Evolutionary conservation across 2,797 vertebrate genomes (phyloP).

Genomic region (Lindbergichthys nudifrons): DNA sequence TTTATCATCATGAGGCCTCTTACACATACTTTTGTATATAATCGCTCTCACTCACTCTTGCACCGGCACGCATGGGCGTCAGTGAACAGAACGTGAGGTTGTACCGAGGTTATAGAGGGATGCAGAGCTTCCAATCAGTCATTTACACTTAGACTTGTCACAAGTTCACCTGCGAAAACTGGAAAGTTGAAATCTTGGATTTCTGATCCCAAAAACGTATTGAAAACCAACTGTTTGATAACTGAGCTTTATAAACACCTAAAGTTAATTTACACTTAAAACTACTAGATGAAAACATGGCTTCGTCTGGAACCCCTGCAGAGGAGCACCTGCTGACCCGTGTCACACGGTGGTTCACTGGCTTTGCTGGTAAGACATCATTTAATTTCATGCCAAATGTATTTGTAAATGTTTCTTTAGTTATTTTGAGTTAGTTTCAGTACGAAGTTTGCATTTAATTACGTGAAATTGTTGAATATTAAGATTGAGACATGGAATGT

Average conservation of each 20-base stretch:
- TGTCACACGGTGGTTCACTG: not conserved
- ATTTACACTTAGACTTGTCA: not conserved
- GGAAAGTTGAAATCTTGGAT: not conserved
- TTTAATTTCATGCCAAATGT: not conserved
- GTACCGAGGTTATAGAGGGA: not conserved
- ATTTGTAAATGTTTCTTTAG: not conserved
- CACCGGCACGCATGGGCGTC: not conserved
- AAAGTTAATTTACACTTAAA: not conserved
- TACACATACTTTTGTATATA: too few relatives aligned
- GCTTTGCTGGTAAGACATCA: not conserved
- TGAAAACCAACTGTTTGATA: not conserved
- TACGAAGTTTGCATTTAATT: too few relatives aligned
- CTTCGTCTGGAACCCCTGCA: not conserved
- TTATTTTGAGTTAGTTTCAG: not conserved
- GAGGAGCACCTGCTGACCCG: not conserved
- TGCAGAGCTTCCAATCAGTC: not conserved
- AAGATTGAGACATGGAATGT: too few relatives aligned
- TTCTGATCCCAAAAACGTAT: not conserved
- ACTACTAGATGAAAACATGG: not conserved
- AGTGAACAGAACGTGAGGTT: not conserved
- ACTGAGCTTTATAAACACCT: conserved; percentile 1
- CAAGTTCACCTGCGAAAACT: not conserved
- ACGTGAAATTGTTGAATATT: too few relatives aligned
- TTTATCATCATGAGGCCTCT: too few relatives aligned
- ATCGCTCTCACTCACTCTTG: too few relatives aligned